phyloP scores from a whole-genome alignment of 2,113 vertebrate species.

The Sula dactylatra region DNA sequence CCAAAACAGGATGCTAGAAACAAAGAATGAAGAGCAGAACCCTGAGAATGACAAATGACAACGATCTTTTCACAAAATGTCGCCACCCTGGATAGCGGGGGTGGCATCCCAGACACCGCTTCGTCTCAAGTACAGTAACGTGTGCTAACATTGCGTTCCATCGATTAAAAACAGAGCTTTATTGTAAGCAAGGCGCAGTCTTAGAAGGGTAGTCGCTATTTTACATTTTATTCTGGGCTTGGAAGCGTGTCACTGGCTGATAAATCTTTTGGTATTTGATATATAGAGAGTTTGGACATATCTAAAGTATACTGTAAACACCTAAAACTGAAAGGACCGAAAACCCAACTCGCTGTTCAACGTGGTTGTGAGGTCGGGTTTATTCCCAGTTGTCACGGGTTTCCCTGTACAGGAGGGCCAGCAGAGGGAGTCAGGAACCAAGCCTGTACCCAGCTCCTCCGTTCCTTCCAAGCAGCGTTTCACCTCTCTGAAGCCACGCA shows the following conservation, averaged over 20 bases:
- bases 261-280: background rate
- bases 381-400: background rate
- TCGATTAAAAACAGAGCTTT: background rate
- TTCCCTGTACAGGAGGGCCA: background rate
- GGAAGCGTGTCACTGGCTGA: background rate
- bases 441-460: background rate
- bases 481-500: background rate
- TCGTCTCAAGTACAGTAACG: background rate
- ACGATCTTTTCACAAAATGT: rapidly evolving
- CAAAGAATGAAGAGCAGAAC: background rate
- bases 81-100: rapidly evolving
- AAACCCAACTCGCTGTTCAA: background rate
- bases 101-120: background rate
- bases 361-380: rapidly evolving
- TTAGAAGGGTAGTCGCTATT: background rate
- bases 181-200: background rate
- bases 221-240: background rate
- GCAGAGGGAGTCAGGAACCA: slow-evolving; percentile 53
- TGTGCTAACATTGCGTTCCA: rapidly evolving
- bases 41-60: background rate
- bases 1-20: slow-evolving; percentile 92
- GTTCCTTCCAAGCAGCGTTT: background rate
- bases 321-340: background rate
- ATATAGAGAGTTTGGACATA: background rate
- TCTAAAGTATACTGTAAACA: background rate